These are phyloP conservation scores for Archegozetes longisetosus DNA, from an alignment of 1,140 invertebrate species.

Conservation along the genomic window DNA sequence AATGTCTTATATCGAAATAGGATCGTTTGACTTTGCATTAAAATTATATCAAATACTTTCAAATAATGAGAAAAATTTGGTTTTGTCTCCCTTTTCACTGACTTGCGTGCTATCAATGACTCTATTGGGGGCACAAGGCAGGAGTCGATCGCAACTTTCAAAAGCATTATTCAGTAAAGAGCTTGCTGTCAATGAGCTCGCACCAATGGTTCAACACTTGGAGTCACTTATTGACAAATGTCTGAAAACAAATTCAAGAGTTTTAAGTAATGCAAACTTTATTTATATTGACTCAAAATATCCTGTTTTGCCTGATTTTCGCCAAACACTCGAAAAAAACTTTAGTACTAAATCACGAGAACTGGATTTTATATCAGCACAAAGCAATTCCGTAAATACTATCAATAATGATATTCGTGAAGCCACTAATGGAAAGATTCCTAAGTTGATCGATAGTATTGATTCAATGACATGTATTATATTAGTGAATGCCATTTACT, in stretches of 20 bases:
- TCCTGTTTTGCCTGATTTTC: background rate
- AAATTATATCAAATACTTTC: too few relatives aligned
- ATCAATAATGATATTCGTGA: conserved; percentile 64
- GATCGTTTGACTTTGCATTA: too few relatives aligned
- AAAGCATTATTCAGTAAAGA: background rate
- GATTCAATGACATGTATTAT: conserved; percentile 39
- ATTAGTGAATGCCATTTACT: conserved; percentile 61
- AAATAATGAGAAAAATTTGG: too few relatives aligned
- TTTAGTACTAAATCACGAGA: background rate
- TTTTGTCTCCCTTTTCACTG: background rate
- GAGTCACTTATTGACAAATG: background rate
- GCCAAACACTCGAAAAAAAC: background rate
- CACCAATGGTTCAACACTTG: background rate
- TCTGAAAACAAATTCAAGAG: background rate
- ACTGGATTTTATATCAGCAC: conserved; percentile 22
- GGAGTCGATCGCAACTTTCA: background rate
- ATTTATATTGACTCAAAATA: background rate
- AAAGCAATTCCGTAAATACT: conserved; percentile 31
- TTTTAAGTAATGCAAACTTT: background rate
- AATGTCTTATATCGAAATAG: too few relatives aligned
- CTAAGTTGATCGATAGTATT: background rate
- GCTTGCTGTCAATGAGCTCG: background rate
- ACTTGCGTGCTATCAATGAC: background rate
- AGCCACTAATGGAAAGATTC: conserved; percentile 51
- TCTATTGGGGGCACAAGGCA: background rate